Evolutionary conservation across 1,140 invertebrate genomes (phyloP).

Genomic region (Diprion similis): DNA sequence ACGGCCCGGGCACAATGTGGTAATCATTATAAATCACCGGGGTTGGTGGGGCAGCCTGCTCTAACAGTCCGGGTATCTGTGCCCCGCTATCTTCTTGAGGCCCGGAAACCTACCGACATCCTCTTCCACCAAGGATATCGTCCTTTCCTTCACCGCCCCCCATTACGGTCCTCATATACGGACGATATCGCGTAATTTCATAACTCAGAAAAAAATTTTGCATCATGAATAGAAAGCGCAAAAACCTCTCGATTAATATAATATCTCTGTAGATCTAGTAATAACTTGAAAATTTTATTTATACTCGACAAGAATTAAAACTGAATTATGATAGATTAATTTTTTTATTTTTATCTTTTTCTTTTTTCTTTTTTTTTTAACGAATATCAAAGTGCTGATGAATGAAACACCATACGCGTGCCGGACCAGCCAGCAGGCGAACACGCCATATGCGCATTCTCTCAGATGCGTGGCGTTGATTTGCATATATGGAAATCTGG

Average conservation of each 20-base stretch:
- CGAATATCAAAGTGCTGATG: too few relatives aligned
- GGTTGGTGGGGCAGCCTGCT: constrained; percentile 23
- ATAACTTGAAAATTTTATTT: too few relatives aligned
- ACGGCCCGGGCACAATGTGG: constrained; percentile 41
- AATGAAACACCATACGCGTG: too few relatives aligned
- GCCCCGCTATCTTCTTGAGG: constrained; percentile 27
- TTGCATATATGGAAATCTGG: not conserved
- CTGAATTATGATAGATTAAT: too few relatives aligned
- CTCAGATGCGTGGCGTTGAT: not conserved
- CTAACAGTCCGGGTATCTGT: constrained; percentile 14
- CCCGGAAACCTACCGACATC: constrained; percentile 41
- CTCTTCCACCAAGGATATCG: constrained; percentile 20
- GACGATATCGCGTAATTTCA: constrained; percentile 18
- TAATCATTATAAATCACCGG: constrained; percentile 54
- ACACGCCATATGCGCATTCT: not conserved
- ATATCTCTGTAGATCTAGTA: too few relatives aligned
- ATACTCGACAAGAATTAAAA: too few relatives aligned
- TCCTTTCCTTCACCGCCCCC: constrained; percentile 18
- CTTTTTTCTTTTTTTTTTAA: too few relatives aligned
- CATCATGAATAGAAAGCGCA: constrained; percentile 32
- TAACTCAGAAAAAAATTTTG: constrained; percentile 28
- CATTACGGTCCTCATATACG: not conserved
- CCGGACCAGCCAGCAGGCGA: too few relatives aligned
- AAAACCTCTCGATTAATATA: too few relatives aligned
- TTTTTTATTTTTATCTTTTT: too few relatives aligned